phyloP scores from a whole-genome alignment of 2,888 invertebrate species.

The Phyllotreta striolata region DNA sequence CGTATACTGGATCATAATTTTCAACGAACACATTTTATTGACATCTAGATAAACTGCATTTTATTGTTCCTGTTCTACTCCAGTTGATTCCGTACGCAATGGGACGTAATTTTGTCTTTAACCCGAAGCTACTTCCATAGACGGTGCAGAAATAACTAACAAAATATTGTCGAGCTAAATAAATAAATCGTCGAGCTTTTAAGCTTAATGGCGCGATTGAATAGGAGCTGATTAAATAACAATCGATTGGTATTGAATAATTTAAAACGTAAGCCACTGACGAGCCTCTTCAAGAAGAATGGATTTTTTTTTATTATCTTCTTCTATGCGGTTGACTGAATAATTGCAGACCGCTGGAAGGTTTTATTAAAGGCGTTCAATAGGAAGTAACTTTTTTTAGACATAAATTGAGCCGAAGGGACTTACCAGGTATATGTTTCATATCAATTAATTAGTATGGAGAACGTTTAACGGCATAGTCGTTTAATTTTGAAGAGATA shows the following conservation, averaged over 20 bases:
- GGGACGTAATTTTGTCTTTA: neutral
- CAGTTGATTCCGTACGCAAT: slow-evolving; percentile 24
- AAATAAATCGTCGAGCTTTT: too few species aligned
- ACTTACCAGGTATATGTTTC: slow-evolving; percentile 13
- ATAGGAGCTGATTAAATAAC: too few species aligned
- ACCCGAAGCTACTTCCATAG: slow-evolving; percentile 8
- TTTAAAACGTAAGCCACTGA: neutral
- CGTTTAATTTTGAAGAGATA: too few species aligned
- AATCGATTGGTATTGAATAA: too few species aligned
- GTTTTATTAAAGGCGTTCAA: slow-evolving; percentile 14
- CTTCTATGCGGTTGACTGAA: slow-evolving; percentile 6
- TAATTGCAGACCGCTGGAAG: slow-evolving; percentile 17
- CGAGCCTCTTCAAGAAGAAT: neutral
- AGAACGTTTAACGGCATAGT: neutral
- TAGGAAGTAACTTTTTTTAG: slow-evolving; percentile 2
- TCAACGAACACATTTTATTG: slow-evolving; percentile 28
- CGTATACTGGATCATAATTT: neutral
- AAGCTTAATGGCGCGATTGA: too few species aligned
- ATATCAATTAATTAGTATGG: slow-evolving; percentile 8
- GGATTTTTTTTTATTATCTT: slow-evolving; percentile 7
- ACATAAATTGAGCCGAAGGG: slow-evolving; percentile 5
- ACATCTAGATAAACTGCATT: slow-evolving; percentile 26
- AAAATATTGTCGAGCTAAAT: too few species aligned
- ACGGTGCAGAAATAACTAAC: neutral
- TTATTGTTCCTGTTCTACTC: slow-evolving; percentile 21